Evolutionary conservation across 2,888 invertebrate genomes (phyloP), one percentile per base, ranked within the genome.

Genomic region (Athripsodes cinereus): DNA sequence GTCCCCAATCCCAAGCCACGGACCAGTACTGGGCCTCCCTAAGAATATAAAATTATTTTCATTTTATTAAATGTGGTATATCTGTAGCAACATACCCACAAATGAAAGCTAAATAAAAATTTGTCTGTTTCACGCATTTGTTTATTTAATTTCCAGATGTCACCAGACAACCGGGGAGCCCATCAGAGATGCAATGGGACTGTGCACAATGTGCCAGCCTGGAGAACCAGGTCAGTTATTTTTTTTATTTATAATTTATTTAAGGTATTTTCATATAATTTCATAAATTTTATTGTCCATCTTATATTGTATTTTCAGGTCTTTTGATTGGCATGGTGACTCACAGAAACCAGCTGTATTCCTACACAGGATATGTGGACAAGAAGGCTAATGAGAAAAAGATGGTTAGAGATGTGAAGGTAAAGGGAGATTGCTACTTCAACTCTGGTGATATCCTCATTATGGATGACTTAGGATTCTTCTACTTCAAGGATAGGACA

Each of bases 401-500:
- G 71, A 84, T 95, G 68, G 82, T 92, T 2, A 74, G 77, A 1
- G 81, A 92, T 68, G 94, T 95, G 0, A 91, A 92, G 70, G 75
- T 72, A 18, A 83, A 86, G 53, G 96, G 94, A 2, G 98, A 99
- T 71, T 80, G 83, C 55, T 95, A 87, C 66, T 99, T 98, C 72
- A 88, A 96, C 68, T 91, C 96, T 0, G 88, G 90, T 49, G 97
- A 98, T 71, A 84, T 97, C 59, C 76, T 97, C 55, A 85, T 91
- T 6, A 89, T 89, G 85, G 96, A 98, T 68, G 88, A 95, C 63
- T 81, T 87, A 35, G 96, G 96, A 1, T 96, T 93, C 72, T 90
- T 92, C 70, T 97, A 90, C 71, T 97, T 97, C 74, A 91, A 86
- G 65, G 97, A 98, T 69, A 82, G 97, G 63, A 89, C 87, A 46